Percentiles rank a stretch among this genome's conserved stretches.
These are phyloP conservation scores for Clarias pachynema DNA, from an alignment of 2,797 vertebrate genomes.

Conservation along the genomic window DNA sequence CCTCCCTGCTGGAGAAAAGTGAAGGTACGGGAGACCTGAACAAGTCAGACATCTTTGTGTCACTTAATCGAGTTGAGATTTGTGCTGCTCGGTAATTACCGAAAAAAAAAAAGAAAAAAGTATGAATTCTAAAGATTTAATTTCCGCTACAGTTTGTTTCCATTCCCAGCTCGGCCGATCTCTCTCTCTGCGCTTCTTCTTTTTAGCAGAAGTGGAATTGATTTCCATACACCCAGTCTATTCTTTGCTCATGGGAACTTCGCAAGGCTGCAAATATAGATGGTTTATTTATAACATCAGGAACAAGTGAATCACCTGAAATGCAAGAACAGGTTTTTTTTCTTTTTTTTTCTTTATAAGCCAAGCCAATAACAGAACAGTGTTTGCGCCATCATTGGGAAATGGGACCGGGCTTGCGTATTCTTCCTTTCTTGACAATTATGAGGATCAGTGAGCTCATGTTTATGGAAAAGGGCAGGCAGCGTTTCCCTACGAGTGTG, in stretches of 20 bases:
- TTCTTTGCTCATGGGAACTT: not conserved
- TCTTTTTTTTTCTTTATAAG: no score
- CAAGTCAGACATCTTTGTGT: not conserved
- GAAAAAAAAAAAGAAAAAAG: no score
- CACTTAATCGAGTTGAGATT: not conserved
- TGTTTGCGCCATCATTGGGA: not conserved
- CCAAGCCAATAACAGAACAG: no score
- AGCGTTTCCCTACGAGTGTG: not conserved
- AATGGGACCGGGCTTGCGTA: not conserved
- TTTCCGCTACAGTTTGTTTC: not conserved
- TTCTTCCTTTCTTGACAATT: not conserved
- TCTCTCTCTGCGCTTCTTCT: not conserved
- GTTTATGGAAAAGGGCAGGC: not conserved
- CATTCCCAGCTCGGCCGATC: not conserved
- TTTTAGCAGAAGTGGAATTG: not conserved
- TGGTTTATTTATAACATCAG: not conserved
- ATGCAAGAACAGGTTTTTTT: not conserved
- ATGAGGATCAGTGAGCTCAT: not conserved
- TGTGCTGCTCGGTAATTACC: not conserved
- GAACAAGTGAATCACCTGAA: not conserved
- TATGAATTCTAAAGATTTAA: not conserved
- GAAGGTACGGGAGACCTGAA: conserved; percentile 76
- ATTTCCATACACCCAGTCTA: not conserved
- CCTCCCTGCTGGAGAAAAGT: conserved; percentile 91
- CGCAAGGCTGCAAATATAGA: not conserved